These are phyloP conservation scores for Archivesica marissinica DNA, from an alignment of 1,140 invertebrate genomes.

Conservation along the genomic window DNA sequence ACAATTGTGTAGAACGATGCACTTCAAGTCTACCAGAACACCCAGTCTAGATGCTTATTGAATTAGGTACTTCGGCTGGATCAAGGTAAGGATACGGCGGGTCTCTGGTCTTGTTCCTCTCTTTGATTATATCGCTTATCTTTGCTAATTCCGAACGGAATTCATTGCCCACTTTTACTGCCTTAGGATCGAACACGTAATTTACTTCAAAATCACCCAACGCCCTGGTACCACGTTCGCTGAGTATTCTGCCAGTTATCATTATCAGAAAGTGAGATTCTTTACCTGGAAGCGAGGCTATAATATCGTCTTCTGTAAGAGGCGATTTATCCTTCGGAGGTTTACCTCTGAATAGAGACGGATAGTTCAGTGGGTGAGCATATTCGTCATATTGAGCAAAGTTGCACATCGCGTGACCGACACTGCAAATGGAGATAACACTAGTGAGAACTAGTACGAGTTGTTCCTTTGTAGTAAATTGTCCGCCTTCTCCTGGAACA, in stretches of 20 bases:
- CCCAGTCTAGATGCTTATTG: conserved; percentile 31
- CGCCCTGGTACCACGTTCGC: conserved; percentile 79
- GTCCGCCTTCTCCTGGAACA: conserved; percentile 74
- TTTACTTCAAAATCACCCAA: conserved; percentile 83
- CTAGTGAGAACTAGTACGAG: conserved; percentile 77
- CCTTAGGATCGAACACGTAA: conserved; percentile 81
- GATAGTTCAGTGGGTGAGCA: conserved; percentile 84
- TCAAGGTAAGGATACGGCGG: conserved; percentile 20
- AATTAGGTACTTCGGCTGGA: conserved; percentile 27
- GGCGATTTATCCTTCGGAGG: conserved; percentile 79
- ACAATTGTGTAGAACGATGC: too few species aligned
- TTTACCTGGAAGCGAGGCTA: conserved; percentile 54
- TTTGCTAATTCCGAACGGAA: conserved; percentile 8
- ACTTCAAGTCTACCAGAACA: too few species aligned
- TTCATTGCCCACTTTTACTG: conserved; percentile 69
- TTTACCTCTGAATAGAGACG: conserved; percentile 77
- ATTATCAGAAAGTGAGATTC: conserved; percentile 74
- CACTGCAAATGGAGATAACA: conserved; percentile 82
- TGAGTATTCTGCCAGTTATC: conserved; percentile 82
- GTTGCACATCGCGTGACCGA: conserved; percentile 83
- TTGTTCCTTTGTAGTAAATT: conserved; percentile 76
- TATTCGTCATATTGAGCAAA: conserved; percentile 80
- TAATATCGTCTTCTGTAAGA: conserved; percentile 68
- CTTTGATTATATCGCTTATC: background rate
- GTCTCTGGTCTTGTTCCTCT: conserved; percentile 18